Evolutionary conservation across 1,140 invertebrate species (phyloP), one percentile per base, ranked within the genome.

Genomic region (Drosophila kikkawai): DNA sequence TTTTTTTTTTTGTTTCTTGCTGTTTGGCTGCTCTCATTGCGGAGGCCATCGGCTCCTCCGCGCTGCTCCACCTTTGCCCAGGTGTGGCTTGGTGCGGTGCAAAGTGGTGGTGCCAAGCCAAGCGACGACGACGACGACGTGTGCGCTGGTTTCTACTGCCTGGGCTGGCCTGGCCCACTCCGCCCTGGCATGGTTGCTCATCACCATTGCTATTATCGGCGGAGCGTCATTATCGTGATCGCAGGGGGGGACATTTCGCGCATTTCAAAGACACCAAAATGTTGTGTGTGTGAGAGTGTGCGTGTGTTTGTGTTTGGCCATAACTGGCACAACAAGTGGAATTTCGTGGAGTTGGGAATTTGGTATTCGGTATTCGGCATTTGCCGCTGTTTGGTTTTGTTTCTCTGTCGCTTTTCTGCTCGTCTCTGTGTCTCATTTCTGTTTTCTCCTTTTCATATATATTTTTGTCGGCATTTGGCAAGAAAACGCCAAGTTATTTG

Each of bases 401-500:
- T 47, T 75, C 29, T 60, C 37, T 26, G 26, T 34, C 34, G 67
- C 34, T 51, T 59, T 50, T 59, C 37, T 7, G 48, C 29, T 42
- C 37, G 51, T 55, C 51, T 55, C 50, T 32, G 26, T n/a, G 26
- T 76, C 83, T 67, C 56, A 63, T 78, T 73, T 74, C 76, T 71
- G 55, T 79, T 87, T 87, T 87, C 80, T 80, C 73, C 68, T 71
- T 41, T 74, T 83, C 79, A 55, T 60, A 48, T 71, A 42, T 64
- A 68, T 77, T 53, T 47, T 36, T 51, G 53, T 69, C 37, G 47
- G 26, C 36, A 67, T 88, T 90, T 90, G 81, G 68, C 78, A 90
- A 88, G 56, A 81, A 84, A 75, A 90, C 81, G 75, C 48, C 39
- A 57, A 88, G 81, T 61, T 90, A 88, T 88, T 84, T 74, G 76